Evolutionary conservation across 2,113 vertebrate genomes (phyloP).

Genomic region (Microtus richardsoni): DNA sequence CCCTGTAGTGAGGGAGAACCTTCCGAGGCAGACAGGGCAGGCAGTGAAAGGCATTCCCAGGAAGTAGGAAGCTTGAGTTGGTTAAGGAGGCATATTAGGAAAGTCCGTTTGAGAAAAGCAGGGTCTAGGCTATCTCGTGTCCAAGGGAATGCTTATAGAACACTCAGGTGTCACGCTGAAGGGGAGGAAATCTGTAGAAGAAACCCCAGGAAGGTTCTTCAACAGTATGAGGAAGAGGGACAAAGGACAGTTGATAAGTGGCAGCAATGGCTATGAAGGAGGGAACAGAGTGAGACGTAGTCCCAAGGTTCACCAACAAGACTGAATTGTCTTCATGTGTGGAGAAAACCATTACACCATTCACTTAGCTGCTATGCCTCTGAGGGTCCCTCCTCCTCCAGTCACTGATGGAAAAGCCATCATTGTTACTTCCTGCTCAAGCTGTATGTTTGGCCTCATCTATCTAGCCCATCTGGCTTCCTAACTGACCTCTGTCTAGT

Average conservation of each 20-base stretch:
- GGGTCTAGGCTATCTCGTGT: too few relatives aligned
- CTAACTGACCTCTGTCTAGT: not conserved
- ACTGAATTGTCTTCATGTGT: not conserved
- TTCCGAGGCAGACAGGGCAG: not conserved
- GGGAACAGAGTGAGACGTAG: not conserved
- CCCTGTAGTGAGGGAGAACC: not conserved
- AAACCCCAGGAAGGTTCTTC: not conserved
- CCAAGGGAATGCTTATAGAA: not conserved
- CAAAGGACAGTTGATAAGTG: not conserved
- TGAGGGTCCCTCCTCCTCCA: not conserved
- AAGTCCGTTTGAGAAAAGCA: not conserved
- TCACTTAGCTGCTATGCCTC: not conserved
- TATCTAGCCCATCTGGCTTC: not conserved
- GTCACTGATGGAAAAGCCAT: not conserved
- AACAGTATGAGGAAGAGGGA: not conserved
- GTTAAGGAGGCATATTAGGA: not conserved
- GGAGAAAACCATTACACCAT: not conserved
- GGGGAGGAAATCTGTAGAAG: not conserved
- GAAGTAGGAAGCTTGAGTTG: not conserved
- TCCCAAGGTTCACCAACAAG: not conserved
- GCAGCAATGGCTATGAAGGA: not conserved
- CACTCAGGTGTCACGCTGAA: not conserved
- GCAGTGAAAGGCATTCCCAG: not conserved
- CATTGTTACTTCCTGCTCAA: not conserved
- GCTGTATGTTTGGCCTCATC: not conserved